Evolutionary conservation across 2,888 invertebrate genomes (phyloP), one percentile per base, ranked within the genome.

Genomic region (Tricholauxania praeusta): DNA sequence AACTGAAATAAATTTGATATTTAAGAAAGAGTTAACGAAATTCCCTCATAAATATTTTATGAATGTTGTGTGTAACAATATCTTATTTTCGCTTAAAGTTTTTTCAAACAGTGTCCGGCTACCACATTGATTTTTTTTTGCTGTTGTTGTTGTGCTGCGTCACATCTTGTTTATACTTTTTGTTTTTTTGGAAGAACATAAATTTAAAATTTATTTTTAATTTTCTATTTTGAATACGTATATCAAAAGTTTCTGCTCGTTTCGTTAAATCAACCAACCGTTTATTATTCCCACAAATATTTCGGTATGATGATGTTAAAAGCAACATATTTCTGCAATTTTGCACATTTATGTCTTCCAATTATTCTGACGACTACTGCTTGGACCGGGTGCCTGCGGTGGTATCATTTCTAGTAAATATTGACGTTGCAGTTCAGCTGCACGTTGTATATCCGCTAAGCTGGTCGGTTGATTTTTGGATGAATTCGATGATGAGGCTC

Each of bases 351-450:
- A 88, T 79, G 87, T 87, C 82, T 88, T 88, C 88, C 88, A 88
- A 75, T 88, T 88, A 73, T 88, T 88, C 76, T 88, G 88, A 74
- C 87, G 87, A 82, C 83, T 87, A 72, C 83, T 87, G 75, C 86
- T 87, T 63, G 87, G 83, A 71, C 86, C 87, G 53, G 87, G 84
- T 77, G 86, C 82, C 79, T 82, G 87, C 28, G 86, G 91, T 19
- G 86, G 91, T 83, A 98, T 96, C 96, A 98, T 97, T 88, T 98
- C 98, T 76, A 98, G 91, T 83, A 98, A 91, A 90, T 98, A 98
- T 89, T 98, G 98, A 72, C 98, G 90, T 89, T 98, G 98, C 77
- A 96, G 89, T 86, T 96, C 95, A 6, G 94, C 94, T 74, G 95
- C 94, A 79, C 95, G 91, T 86, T 95, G 96, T 86, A 96, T 90